A percentile compares a stretch with the other conserved stretches of the same genome.
These are phyloP conservation scores for Tinea semifulvella DNA, from an alignment of 2,888 invertebrate genomes.

Conservation along the genomic window DNA sequence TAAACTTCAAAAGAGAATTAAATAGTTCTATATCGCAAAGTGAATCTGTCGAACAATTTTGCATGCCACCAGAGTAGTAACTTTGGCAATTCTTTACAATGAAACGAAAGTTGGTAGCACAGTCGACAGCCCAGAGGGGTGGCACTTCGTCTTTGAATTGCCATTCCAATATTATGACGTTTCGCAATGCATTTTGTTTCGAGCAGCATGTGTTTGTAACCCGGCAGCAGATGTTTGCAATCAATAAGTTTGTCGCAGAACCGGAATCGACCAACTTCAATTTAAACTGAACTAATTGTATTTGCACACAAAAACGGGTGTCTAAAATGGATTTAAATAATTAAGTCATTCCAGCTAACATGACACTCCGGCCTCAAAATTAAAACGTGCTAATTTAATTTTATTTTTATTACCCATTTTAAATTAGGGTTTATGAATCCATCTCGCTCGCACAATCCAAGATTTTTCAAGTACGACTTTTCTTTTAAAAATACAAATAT, in stretches of 20 bases:
- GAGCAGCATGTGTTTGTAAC: conserved; percentile 21
- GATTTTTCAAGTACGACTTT: too few species aligned
- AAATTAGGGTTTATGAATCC: too few species aligned
- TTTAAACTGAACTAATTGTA: conserved; percentile 6
- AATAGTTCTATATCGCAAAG: conserved; percentile 22
- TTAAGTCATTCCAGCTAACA: too few species aligned
- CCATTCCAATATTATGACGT: conserved; percentile 34
- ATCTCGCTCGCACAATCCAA: too few species aligned
- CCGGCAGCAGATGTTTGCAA: conserved; percentile 31
- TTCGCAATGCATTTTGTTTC: conserved; percentile 24
- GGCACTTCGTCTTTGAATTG: conserved; percentile 27
- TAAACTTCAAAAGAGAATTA: background rate
- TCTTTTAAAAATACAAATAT: too few species aligned
- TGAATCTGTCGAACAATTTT: conserved; percentile 29
- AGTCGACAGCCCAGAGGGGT: conserved; percentile 24
- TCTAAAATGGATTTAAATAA: too few species aligned
- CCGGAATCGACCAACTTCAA: conserved; percentile 25
- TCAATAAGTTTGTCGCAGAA: conserved; percentile 34
- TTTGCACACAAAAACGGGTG: conserved; percentile 3
- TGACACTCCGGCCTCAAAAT: too few species aligned
- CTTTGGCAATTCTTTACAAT: conserved; percentile 34
- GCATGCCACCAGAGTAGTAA: conserved; percentile 23
- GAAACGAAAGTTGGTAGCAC: conserved; percentile 24
- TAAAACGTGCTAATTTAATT: too few species aligned
- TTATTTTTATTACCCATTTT: background rate